Conservation (phyloP, 2,797 vertebrate genomes). For the Chelidonichthys spinosus region DNA sequence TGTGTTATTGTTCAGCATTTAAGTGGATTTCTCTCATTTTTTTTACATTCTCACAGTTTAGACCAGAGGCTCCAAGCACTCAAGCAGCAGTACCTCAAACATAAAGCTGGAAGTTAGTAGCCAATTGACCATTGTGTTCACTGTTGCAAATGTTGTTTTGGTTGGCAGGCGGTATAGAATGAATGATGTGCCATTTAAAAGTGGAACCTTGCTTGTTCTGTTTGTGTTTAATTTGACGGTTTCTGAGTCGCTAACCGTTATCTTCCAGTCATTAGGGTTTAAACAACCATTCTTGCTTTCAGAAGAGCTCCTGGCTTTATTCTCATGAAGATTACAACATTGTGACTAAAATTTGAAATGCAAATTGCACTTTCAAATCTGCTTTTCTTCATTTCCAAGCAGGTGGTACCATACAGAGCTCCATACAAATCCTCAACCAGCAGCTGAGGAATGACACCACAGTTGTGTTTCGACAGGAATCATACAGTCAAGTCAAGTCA, state of each 20-base stretch:
- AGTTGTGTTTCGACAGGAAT: not conserved
- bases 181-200: not conserved
- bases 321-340: not conserved
- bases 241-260: not conserved
- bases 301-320: not conserved
- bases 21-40: conserved; percentile 25
- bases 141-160: not conserved
- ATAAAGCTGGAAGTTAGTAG: not conserved
- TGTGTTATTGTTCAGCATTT: conserved; percentile 20
- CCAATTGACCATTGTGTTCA: not conserved
- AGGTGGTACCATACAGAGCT: not conserved
- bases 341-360: conserved; percentile 2
- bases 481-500: too few species aligned
- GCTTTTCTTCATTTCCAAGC: not conserved
- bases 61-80: not conserved
- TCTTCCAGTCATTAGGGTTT: not conserved
- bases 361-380: not conserved
- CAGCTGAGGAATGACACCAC: not conserved
- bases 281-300: conserved; percentile 4
- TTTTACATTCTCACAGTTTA: conserved; percentile 12
- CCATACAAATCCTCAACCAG: not conserved
- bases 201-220: not conserved
- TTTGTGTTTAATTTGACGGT: conserved; percentile 21
- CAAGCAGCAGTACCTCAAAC: not conserved
- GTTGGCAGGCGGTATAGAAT: conserved; percentile 6